Base-by-base conservation (phyloP, 1,140 invertebrate genomes). In the Archegozetes longisetosus region DNA sequence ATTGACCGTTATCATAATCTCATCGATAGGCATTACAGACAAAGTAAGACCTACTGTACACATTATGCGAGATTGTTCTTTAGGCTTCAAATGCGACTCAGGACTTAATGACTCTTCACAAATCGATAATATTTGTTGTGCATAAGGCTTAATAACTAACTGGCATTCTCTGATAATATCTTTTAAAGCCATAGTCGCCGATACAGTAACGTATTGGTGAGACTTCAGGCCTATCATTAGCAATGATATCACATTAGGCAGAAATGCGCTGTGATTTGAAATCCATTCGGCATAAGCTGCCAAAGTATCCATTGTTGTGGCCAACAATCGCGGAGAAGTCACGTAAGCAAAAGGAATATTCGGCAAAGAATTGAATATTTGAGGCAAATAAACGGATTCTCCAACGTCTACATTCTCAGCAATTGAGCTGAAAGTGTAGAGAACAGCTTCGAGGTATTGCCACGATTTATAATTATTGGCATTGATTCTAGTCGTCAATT, bases 281-380 rank as follows among this genome's bases (percentile, higher is more conserved):
- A 92, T 76, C 86, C 88, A 91, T 63, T 85, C 80, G 20, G 86
- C 82, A 74, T 86, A 89, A 0, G 83, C 79, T 24, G 84, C 84
- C 68, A 71, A 55, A 29, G 58, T 54, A 20, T 51, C 48, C 49
- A 56, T 61, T 14, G 55, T 59, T 14, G 59, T 62, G 13, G 40
- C 29, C 46, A 55, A 53, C 13, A 62, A 46, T n/a, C 46, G 53
- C n/a, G 49, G 51, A 20, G 47, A 13, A 27, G 32, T 24, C n/a
- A 80, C 72, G 61, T 74, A 70, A 46, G 77, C 75, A 65, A 82
- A 83, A 74, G 69, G 80, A 70, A 67, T 77, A 46, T 68, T 76
- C 4, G 86, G 74, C 14, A 88, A 76, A 22, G 77, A 64, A 59
- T 78, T 73, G 70, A 87, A 79, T 47, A 88, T 71, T 52, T 78